A percentile compares a stretch with the other conserved stretches of the same genome.
phyloP scores from a whole-genome alignment of 2,888 invertebrate species.

The Leptopilina drosophilae region DNA sequence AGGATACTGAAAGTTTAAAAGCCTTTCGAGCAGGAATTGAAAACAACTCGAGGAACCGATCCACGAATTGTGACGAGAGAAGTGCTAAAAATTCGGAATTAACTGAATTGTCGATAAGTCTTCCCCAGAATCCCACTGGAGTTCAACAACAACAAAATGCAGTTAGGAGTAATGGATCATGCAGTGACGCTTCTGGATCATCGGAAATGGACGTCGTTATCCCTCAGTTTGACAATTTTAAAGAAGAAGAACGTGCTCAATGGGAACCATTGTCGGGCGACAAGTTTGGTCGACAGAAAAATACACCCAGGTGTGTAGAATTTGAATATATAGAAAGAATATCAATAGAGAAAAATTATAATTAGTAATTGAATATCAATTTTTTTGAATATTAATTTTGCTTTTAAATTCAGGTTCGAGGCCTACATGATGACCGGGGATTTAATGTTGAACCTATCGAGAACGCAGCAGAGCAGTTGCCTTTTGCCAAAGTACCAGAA shows the following conservation, averaged over 20 bases:
- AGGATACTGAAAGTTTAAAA: constrained; percentile 73
- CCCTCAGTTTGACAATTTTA: constrained; percentile 73
- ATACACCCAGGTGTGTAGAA: constrained; percentile 72
- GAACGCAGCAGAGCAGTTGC: constrained; percentile 85
- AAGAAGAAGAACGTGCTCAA: constrained; percentile 78
- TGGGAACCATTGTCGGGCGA: constrained; percentile 79
- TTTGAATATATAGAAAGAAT: too few species aligned
- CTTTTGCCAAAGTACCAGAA: constrained; percentile 81
- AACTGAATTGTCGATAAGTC: constrained; percentile 64
- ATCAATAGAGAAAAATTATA: background rate
- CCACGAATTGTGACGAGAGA: constrained; percentile 64
- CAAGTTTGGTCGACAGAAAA: constrained; percentile 74
- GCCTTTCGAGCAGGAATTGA: constrained; percentile 49
- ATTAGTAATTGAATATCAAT: background rate
- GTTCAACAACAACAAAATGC: constrained; percentile 68
- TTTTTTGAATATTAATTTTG: background rate
- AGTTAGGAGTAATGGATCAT: constrained; percentile 80
- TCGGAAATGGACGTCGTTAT: constrained; percentile 77
- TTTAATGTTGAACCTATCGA: constrained; percentile 93
- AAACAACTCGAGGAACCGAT: constrained; percentile 59
- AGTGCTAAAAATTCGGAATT: constrained; percentile 51
- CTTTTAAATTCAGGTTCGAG: constrained; percentile 83
- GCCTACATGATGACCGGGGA: constrained; percentile 99
- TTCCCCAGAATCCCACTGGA: constrained; percentile 59
- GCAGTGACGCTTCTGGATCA: constrained; percentile 75